Evolutionary conservation across 2,888 invertebrate genomes (phyloP).

Genomic region (Sinohyriopsis cumingii): DNA sequence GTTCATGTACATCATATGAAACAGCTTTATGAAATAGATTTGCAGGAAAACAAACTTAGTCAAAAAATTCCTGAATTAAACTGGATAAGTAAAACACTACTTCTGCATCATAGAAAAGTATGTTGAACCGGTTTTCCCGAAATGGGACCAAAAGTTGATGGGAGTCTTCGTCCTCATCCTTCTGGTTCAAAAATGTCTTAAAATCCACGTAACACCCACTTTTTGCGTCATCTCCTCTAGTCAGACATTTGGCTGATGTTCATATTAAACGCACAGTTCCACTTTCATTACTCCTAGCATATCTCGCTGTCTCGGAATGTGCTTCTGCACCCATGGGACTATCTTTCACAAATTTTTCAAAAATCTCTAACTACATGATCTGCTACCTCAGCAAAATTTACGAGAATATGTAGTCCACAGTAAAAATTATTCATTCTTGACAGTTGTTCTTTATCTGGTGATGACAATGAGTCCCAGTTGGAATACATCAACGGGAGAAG

Average conservation of each 20-base stretch:
- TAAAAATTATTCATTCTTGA: slow-evolving; percentile 21
- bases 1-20: slow-evolving; percentile 14
- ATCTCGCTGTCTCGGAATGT: slow-evolving; percentile 1
- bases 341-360: slow-evolving; percentile 12
- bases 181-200: too few species aligned
- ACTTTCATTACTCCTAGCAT: slow-evolving; percentile 10
- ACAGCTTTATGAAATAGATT: slow-evolving; percentile 24
- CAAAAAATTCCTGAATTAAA: slow-evolving; percentile 6
- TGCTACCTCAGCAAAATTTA: slow-evolving; percentile 25
- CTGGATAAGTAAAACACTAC: not conserved
- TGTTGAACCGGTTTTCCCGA: slow-evolving; percentile 4
- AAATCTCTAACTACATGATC: slow-evolving; percentile 11
- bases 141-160: slow-evolving; percentile 9
- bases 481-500: slow-evolving; percentile 10
- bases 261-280: slow-evolving; percentile 9
- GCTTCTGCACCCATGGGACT: slow-evolving; percentile 13
- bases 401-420: slow-evolving; percentile 21
- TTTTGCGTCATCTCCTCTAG: too few species aligned
- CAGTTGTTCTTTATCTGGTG: too few species aligned
- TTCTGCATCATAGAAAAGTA: slow-evolving; percentile 11
- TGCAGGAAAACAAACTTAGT: slow-evolving; percentile 11
- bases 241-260: too few species aligned
- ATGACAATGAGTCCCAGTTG: slow-evolving; percentile 19
- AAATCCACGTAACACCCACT: too few species aligned
- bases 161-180: too few species aligned